Evolutionary conservation across 2,113 vertebrate genomes (phyloP), one percentile per base, ranked within the genome.

Genomic region (Ceratotherium simum): DNA sequence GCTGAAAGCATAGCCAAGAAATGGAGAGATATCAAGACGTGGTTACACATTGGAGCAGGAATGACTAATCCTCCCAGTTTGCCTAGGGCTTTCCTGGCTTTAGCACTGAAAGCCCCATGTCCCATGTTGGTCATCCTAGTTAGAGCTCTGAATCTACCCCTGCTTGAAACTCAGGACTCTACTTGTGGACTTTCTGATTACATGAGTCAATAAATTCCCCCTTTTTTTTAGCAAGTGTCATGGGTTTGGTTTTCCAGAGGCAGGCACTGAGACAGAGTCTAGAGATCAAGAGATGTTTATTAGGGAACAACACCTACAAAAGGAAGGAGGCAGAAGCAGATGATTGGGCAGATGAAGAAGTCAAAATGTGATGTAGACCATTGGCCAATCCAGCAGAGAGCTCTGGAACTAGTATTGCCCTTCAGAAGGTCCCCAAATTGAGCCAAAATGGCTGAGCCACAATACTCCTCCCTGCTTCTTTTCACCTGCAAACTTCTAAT

Each of bases 221-320:
- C 81, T 67, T 56, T 36, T 25, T 91, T 87, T 64, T 82, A 51
- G 36, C 39, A 64, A 81, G 65, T 76, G 20, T 95, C 73, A 86
- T 33, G 82, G 25, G 33, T 69, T 85, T 14, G 36, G 51, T 86
- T 96, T 48, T 75, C 18, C 67, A 70, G 67, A 93, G 67, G 75
- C 60, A 93, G 73, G 17, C 29, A 46, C 72, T 62, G 78, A 96
- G 48, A 85, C 1, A 62, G 70, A 29, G 20, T 81, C 82, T 75
- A 81, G 73, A 58, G 29, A 76, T 33, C 39, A 70, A 94, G 91
- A n/a, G 91, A n/a, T 80, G 36, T 69, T 80, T 89, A 79, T 72
- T 75, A 67, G 51, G 31, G 11, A 78, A 81, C 4, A 46, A 36
- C 6, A 82, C 11, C 25, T 84, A 10, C 78, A 33, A 90, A 90